Percentiles rank a stretch among this genome's conserved stretches.
Conservation (phyloP, 2,888 invertebrate species). For the Heliconius aoede region DNA sequence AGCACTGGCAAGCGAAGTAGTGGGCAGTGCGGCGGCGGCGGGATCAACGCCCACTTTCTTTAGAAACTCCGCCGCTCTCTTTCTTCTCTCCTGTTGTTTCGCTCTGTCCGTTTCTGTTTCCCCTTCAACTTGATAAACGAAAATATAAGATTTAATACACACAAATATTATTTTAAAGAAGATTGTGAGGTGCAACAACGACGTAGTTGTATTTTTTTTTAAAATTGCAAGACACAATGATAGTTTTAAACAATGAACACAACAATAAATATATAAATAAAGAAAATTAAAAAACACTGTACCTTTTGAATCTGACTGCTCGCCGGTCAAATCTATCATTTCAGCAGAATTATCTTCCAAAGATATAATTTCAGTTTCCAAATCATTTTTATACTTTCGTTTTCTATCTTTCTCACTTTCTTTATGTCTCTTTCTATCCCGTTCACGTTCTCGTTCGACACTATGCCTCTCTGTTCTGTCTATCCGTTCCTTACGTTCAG, state of each 20-base stretch:
- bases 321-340: slow-evolving; percentile 85
- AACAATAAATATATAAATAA: too few species aligned
- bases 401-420: slow-evolving; percentile 54
- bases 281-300: neutral
- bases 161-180: neutral
- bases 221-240: too few species aligned
- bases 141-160: neutral
- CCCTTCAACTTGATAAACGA: slow-evolving; percentile 52
- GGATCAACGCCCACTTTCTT: slow-evolving; percentile 79
- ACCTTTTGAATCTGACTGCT: slow-evolving; percentile 79
- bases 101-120: slow-evolving; percentile 68
- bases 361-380: slow-evolving; percentile 72
- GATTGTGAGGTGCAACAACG: neutral
- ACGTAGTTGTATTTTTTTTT: neutral
- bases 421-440: slow-evolving; percentile 52
- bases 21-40: slow-evolving; percentile 63
- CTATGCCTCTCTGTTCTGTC: slow-evolving; percentile 53
- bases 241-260: too few species aligned
- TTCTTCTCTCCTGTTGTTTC: slow-evolving; percentile 89
- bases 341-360: slow-evolving; percentile 79
- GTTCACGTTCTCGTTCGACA: slow-evolving; percentile 52
- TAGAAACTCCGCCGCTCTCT: slow-evolving; percentile 92
- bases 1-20: slow-evolving; percentile 75
- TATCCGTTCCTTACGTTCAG: slow-evolving; percentile 58
- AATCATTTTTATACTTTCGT: slow-evolving; percentile 56